phyloP scores from a whole-genome alignment of 2,888 invertebrate species.

The Drosophila cyrtoloma region DNA sequence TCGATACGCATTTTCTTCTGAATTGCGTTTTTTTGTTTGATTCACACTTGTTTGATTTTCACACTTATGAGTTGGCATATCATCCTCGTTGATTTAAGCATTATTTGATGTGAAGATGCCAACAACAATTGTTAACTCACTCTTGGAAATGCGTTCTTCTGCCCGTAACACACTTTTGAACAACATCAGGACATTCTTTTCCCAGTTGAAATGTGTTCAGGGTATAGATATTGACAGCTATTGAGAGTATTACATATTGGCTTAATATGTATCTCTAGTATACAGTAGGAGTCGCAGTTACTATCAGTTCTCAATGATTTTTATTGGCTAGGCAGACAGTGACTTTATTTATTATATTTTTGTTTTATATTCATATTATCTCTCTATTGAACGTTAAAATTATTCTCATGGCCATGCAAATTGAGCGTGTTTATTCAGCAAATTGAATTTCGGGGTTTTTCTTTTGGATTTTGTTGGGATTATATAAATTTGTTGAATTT shows the following conservation, averaged over 20 bases:
- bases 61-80: conserved; percentile 10
- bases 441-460: conserved; percentile 32
- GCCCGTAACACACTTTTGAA: background rate
- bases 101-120: conserved; percentile 3
- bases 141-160: background rate
- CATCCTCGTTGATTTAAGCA: conserved; percentile 17
- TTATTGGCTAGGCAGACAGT: conserved; percentile 31
- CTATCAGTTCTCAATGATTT: conserved; percentile 26
- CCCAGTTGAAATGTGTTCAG: background rate
- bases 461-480: background rate
- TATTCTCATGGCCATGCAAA: conserved; percentile 27
- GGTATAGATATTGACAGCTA: background rate
- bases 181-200: background rate
- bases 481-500: conserved; percentile 46
- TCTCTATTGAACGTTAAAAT: conserved; percentile 19
- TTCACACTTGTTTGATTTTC: conserved; percentile 18
- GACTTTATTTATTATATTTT: conserved; percentile 7
- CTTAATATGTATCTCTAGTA: background rate
- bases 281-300: conserved; percentile 22
- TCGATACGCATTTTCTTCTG: background rate
- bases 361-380: background rate
- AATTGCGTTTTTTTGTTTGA: background rate
- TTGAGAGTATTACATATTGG: background rate
- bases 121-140: background rate
- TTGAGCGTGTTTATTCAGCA: conserved; percentile 45